Evolutionary conservation across 2,888 invertebrate genomes (phyloP).

Genomic region (Ophion obscuratus): DNA sequence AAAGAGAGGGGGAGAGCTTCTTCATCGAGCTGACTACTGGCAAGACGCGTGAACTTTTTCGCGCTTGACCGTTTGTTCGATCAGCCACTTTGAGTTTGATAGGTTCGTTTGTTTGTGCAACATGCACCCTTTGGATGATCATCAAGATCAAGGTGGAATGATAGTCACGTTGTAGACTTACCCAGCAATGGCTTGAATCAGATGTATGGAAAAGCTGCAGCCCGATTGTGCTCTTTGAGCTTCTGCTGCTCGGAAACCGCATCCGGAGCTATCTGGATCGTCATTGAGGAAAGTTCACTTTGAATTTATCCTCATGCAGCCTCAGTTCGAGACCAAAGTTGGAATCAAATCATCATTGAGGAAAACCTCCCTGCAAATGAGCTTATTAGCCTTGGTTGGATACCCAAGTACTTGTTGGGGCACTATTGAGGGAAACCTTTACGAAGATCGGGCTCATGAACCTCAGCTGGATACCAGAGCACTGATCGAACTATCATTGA

Average conservation of each 20-base stretch:
- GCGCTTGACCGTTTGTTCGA: slow-evolving; percentile 53
- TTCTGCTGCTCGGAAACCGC: neutral
- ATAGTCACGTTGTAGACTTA: too few relatives aligned
- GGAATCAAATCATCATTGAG: neutral
- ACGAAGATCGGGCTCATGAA: neutral
- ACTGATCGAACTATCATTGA: neutral
- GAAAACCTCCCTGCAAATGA: neutral
- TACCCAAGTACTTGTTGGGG: neutral
- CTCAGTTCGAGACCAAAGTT: neutral
- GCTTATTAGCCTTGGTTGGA: neutral
- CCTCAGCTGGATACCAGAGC: neutral
- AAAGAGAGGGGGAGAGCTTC: slow-evolving; percentile 63
- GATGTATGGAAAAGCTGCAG: neutral
- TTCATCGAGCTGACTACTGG: slow-evolving; percentile 46
- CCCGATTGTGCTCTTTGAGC: neutral
- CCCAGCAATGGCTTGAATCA: neutral
- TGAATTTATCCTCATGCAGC: neutral
- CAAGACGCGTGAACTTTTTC: slow-evolving; percentile 35
- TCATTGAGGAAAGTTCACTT: neutral
- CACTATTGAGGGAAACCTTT: neutral
- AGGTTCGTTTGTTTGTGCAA: neutral
- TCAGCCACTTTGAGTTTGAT: slow-evolving; percentile 26
- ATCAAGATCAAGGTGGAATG: slow-evolving; percentile 8
- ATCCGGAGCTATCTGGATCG: neutral
- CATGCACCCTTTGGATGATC: slow-evolving; percentile 7